These are phyloP conservation scores for Sarcophilus harrisii DNA, from an alignment of 2,797 vertebrate genomes.

Conservation along the genomic window DNA sequence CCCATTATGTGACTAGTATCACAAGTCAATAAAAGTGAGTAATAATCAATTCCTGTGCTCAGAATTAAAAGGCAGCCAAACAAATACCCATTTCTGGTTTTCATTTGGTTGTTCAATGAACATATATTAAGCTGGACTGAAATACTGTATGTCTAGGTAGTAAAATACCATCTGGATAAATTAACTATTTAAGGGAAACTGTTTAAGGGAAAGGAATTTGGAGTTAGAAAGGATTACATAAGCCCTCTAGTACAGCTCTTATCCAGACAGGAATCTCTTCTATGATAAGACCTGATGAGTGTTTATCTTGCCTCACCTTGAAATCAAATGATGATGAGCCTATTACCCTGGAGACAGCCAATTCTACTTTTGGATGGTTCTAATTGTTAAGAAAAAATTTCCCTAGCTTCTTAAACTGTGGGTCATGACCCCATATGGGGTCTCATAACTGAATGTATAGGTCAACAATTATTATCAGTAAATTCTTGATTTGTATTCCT, in stretches of 20 bases:
- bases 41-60: background rate
- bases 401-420: too few species aligned
- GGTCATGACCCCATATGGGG: too few species aligned
- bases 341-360: background rate
- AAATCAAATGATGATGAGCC: background rate
- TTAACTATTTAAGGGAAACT: background rate
- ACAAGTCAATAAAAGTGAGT: background rate
- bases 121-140: conserved; percentile 6
- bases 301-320: background rate
- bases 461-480: too few species aligned
- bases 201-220: background rate
- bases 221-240: background rate
- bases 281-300: background rate
- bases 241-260: background rate
- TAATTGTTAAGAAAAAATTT: background rate
- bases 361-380: background rate
- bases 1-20: background rate
- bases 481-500: too few species aligned
- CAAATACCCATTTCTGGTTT: background rate
- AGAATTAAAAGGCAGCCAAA: conserved; percentile 7
- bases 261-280: background rate
- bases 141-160: background rate
- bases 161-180: background rate
- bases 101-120: background rate
- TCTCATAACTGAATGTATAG: too few species aligned